Evolutionary conservation across 2,113 vertebrate genomes (phyloP), one percentile per base, ranked within the genome.

Genomic region (Raphicerus campestris): DNA sequence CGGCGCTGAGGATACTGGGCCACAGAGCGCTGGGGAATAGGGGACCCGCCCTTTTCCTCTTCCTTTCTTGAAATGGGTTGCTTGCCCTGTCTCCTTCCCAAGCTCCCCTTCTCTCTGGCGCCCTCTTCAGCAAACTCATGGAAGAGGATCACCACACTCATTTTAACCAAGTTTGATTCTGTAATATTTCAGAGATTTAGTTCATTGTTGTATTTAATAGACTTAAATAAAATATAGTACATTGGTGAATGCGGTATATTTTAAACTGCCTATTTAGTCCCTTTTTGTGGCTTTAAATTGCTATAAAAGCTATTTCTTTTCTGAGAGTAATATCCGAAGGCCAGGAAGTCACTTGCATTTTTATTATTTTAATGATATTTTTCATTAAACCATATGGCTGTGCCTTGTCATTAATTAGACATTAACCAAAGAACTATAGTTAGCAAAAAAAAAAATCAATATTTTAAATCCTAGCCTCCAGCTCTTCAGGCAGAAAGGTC

Each of bases 351-450:
- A 88, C 32, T 87, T 91, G 28, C 7, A 1, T 90, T 95, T 75
- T 95, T 61, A 89, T 81, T 56, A 86, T 83, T 75, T 91, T 91
- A 91, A 94, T 63, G 30, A 49, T 73, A 95, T 70, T 93, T 94
- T 97, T 94, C 56, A 70, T 91, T 91, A 88, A 56, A 56, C 45
- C 19, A 26, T 11, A 78, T 39, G 35, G 26, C 42, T 82, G 39
- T 87, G 49, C 51, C 63, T 97, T 94, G 61, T 89, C 22, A 87
- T 58, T 94, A 85, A 88, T 77, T 93, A 93, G 92, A 78, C 77
- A 88, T 86, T 86, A 95, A 55, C 77, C 13, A 78, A 85, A 89
- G 81, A 87, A 28, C 53, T 47, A 51, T 53, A 42, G 58, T 90
- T 89, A 53, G 86, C 19, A 73, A 61, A 73, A 70, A 49, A 49